phyloP scores from a whole-genome alignment of 2,797 vertebrate genomes.

The Channa striata region DNA sequence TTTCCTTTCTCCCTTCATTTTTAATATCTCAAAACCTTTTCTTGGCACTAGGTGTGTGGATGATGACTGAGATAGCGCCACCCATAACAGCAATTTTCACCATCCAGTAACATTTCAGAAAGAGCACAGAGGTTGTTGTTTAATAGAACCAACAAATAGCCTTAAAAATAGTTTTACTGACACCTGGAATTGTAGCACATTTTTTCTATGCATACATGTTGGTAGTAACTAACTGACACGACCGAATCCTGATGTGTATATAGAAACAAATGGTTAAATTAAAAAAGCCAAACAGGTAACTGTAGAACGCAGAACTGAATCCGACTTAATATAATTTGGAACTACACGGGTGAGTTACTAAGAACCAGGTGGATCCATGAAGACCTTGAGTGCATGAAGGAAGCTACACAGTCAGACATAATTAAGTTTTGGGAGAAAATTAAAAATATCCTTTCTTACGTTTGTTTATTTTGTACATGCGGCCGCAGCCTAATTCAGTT shows the following conservation, averaged over 20 bases:
- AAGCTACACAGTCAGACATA: constrained; percentile 3
- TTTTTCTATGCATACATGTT: neutral
- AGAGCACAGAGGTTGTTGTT: constrained; percentile 4
- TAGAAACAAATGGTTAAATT: too few relatives aligned
- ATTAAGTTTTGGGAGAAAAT: constrained; percentile 31
- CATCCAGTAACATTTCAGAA: constrained; percentile 3
- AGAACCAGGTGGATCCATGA: neutral
- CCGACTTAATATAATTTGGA: neutral
- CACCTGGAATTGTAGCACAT: neutral
- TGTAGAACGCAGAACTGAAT: neutral
- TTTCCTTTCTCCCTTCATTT: constrained; percentile 19
- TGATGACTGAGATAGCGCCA: constrained; percentile 27
- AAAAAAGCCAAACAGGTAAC: neutral
- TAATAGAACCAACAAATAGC: constrained; percentile 6
- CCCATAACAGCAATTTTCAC: constrained; percentile 8
- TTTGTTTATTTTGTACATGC: constrained; percentile 41
- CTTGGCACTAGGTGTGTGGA: constrained; percentile 11
- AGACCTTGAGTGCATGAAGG: neutral
- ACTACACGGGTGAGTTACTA: neutral
- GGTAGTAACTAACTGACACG: too few relatives aligned
- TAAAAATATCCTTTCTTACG: constrained; percentile 35
- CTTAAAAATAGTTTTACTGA: constrained; percentile 3
- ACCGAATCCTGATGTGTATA: too few relatives aligned
- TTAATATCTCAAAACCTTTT: constrained; percentile 31
- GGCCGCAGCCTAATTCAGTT: constrained; percentile 48